These are phyloP conservation scores for Neoseiulus cucumeris DNA, from an alignment of 1,140 invertebrate genomes.

Conservation along the genomic window DNA sequence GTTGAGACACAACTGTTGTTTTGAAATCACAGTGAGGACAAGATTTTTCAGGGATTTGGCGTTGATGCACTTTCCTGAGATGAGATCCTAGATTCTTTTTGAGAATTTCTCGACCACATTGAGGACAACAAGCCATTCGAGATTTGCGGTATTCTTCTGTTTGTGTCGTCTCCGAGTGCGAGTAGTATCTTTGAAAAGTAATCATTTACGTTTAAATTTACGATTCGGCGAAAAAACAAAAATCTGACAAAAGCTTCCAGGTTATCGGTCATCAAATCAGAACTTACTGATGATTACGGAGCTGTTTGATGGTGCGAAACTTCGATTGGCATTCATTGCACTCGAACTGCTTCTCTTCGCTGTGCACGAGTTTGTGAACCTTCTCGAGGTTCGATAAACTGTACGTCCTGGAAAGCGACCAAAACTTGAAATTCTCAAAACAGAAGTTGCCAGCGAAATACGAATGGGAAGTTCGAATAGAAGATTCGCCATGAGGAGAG, in stretches of 20 bases:
- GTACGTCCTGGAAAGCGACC: background rate
- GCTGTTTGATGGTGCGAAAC: slow-evolving; percentile 1
- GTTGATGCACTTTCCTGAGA: background rate
- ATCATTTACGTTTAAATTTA: too few species aligned
- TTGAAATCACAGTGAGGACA: slow-evolving; percentile 4
- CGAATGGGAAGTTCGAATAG: too few species aligned
- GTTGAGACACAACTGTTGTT: background rate
- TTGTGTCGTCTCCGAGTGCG: background rate
- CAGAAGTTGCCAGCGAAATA: too few species aligned
- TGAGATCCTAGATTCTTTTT: slow-evolving; percentile 5
- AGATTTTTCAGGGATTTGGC: background rate
- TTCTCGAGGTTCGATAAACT: slow-evolving; percentile 3
- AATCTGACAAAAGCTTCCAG: too few species aligned
- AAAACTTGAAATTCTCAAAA: too few species aligned
- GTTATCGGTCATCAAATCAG: too few species aligned
- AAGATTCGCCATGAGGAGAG: too few species aligned
- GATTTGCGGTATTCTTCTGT: background rate
- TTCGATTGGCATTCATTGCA: background rate
- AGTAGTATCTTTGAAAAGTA: too few species aligned
- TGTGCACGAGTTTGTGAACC: slow-evolving; percentile 4
- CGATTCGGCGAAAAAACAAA: too few species aligned
- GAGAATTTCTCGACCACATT: background rate
- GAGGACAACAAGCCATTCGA: background rate
- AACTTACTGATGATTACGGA: background rate
- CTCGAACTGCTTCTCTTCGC: slow-evolving; percentile 2